Conservation (phyloP, 2,888 invertebrate species). For the Lutraria lutraria region DNA sequence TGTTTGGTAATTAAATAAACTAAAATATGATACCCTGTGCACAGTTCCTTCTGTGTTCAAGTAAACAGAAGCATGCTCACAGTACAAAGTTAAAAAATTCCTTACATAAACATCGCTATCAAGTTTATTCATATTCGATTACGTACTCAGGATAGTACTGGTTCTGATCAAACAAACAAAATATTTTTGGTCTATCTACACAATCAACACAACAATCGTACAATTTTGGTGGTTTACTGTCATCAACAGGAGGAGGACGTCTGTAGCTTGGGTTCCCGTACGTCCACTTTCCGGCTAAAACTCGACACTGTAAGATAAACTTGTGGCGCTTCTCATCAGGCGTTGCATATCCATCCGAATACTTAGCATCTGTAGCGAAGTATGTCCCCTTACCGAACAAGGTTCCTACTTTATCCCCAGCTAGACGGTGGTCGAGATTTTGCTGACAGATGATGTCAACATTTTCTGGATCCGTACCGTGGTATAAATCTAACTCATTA, state of each 20-base stretch:
- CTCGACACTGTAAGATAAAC: conserved; percentile 80
- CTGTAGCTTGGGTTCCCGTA: conserved; percentile 72
- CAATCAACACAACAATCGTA: conserved; percentile 82
- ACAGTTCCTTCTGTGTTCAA: too few relatives aligned
- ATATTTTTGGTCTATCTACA: conserved; percentile 76
- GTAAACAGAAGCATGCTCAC: too few relatives aligned
- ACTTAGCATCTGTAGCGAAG: conserved; percentile 76
- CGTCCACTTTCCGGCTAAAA: conserved; percentile 78
- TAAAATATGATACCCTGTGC: too few relatives aligned
- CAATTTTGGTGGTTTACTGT: conserved; percentile 20
- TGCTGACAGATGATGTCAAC: conserved; percentile 72
- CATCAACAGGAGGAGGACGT: conserved; percentile 76
- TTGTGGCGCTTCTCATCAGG: conserved; percentile 66
- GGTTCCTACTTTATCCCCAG: conserved; percentile 74
- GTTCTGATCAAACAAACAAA: conserved; percentile 80
- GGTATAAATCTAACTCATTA: conserved; percentile 74
- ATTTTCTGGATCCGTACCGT: conserved; percentile 69
- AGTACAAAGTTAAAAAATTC: not conserved
- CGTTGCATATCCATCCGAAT: conserved; percentile 73
- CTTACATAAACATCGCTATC: not conserved
- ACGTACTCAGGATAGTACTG: conserved; percentile 84
- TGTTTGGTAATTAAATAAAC: too few relatives aligned
- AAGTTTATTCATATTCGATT: conserved; percentile 70
- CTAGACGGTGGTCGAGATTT: conserved; percentile 75
- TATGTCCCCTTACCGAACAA: conserved; percentile 77